Evolutionary conservation across 2,888 invertebrate species (phyloP).

Genomic region (Spialia ferax): DNA sequence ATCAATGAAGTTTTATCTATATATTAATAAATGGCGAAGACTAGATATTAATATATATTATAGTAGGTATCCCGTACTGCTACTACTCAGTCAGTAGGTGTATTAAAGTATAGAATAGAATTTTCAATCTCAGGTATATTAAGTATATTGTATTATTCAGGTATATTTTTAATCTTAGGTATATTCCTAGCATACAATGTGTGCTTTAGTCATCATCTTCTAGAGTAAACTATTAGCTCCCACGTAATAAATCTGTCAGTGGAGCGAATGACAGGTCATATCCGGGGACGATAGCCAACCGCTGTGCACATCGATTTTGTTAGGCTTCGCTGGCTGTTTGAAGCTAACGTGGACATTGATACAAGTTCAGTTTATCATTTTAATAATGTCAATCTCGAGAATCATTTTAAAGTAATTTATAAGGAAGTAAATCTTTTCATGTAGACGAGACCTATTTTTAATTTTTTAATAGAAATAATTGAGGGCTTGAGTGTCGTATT

Average conservation of each 20-base stretch:
- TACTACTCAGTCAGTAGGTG: too few species aligned
- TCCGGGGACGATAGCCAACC: slow-evolving; percentile 72
- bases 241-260: slow-evolving; percentile 67
- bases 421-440: too few species aligned
- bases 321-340: slow-evolving; percentile 76
- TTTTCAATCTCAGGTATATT: too few species aligned
- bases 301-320: slow-evolving; percentile 75
- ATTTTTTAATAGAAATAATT: too few species aligned
- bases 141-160: too few species aligned
- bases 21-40: too few species aligned
- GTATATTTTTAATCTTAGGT: neutral
- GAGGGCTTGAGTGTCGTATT: too few species aligned
- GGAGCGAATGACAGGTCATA: slow-evolving; percentile 77
- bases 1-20: too few species aligned
- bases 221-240: slow-evolving; percentile 59
- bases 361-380: neutral
- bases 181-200: neutral
- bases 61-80: too few species aligned
- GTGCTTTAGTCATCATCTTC: slow-evolving; percentile 29
- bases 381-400: neutral
- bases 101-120: too few species aligned
- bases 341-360: slow-evolving; percentile 48
- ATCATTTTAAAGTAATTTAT: neutral
- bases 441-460: too few species aligned
- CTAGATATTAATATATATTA: too few species aligned